A percentile compares a stretch with the other conserved stretches of the same genome.
phyloP scores from a whole-genome alignment of 2,888 invertebrate genomes.

The Scaeva pyrastri region DNA sequence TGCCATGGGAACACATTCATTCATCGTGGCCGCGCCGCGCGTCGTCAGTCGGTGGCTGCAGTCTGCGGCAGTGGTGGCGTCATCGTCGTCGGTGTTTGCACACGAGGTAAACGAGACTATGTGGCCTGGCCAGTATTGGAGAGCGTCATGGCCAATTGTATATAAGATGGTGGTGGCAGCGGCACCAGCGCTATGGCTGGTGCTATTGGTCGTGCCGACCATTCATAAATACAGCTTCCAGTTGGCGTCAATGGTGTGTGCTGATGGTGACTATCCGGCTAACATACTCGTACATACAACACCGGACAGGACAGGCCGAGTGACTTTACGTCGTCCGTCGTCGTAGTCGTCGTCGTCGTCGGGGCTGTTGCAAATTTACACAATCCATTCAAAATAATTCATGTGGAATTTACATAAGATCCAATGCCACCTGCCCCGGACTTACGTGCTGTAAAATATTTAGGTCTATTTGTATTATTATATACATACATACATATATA shows the following conservation, averaged over 20 bases:
- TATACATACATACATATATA: background rate
- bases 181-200: background rate
- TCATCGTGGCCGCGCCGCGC: slow-evolving; percentile 36
- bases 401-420: slow-evolving; percentile 69
- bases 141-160: slow-evolving; percentile 41
- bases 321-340: slow-evolving; percentile 36
- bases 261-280: slow-evolving; percentile 57
- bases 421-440: slow-evolving; percentile 68
- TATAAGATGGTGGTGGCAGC: slow-evolving; percentile 1
- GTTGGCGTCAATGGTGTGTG: slow-evolving; percentile 66
- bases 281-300: slow-evolving; percentile 9
- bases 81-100: slow-evolving; percentile 53
- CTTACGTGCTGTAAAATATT: slow-evolving; percentile 65
- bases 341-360: slow-evolving; percentile 34
- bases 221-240: slow-evolving; percentile 64
- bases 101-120: slow-evolving; percentile 45
- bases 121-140: slow-evolving; percentile 32
- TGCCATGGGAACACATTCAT: slow-evolving; percentile 51
- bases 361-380: slow-evolving; percentile 65
- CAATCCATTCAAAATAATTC: slow-evolving; percentile 71
- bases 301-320: slow-evolving; percentile 13
- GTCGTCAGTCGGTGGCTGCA: background rate
- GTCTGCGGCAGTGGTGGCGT: background rate
- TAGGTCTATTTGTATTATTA: slow-evolving; percentile 44
- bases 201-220: slow-evolving; percentile 55